phyloP scores from a whole-genome alignment of 2,888 invertebrate genomes.

The Acleris emargana region DNA sequence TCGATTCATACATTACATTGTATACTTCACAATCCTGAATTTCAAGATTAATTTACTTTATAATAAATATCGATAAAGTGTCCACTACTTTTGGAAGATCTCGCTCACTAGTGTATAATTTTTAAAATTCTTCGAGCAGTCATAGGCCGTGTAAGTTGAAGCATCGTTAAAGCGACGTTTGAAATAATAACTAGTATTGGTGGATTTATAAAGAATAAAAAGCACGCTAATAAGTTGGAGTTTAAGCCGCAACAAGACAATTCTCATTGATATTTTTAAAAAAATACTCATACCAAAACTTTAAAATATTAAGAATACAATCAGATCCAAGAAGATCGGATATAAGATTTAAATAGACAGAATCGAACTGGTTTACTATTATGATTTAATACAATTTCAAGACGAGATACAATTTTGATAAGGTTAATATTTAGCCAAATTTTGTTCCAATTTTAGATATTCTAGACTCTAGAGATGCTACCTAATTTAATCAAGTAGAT shows the following conservation, averaged over 20 bases:
- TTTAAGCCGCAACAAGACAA: constrained; percentile 36
- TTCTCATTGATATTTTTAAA: background rate
- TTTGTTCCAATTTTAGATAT: constrained; percentile 21
- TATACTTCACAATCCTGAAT: background rate
- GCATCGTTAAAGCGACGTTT: constrained; percentile 27
- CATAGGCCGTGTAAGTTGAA: constrained; percentile 32
- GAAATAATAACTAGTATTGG: constrained; percentile 4
- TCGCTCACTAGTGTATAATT: constrained; percentile 41
- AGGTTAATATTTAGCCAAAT: constrained; percentile 22
- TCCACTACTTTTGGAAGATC: constrained; percentile 54
- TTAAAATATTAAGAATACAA: background rate
- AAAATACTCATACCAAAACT: background rate
- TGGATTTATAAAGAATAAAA: constrained; percentile 43
- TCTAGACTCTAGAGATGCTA: constrained; percentile 35
- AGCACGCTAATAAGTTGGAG: constrained; percentile 59
- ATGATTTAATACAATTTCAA: constrained; percentile 10
- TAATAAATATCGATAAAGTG: constrained; percentile 41
- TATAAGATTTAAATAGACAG: background rate
- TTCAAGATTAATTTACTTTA: constrained; percentile 1
- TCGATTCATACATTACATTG: background rate
- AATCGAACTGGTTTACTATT: constrained; percentile 4
- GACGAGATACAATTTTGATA: constrained; percentile 17
- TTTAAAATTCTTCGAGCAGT: constrained; percentile 30
- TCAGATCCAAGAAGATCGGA: background rate
- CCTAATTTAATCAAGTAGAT: constrained; percentile 35